These are phyloP conservation scores for Enteromius paludinosus DNA, from an alignment of 2,797 vertebrate genomes.

Conservation along the genomic window DNA sequence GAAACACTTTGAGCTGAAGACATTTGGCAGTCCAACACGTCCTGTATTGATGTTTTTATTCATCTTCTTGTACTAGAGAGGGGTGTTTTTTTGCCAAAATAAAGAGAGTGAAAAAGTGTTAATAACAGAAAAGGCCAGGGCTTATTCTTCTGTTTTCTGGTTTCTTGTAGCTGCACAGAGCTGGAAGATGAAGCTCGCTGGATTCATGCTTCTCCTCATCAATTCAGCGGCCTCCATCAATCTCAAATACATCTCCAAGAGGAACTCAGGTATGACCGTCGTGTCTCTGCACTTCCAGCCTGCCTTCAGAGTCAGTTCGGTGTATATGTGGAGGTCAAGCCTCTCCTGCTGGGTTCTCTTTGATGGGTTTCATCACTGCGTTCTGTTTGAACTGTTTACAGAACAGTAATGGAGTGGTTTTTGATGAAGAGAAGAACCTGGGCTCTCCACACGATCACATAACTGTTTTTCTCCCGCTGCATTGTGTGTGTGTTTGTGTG, in stretches of 20 bases:
- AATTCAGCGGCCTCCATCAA: slow-evolving; percentile 84
- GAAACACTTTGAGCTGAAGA: neutral
- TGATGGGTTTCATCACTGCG: neutral
- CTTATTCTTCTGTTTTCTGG: slow-evolving; percentile 21
- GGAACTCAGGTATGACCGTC: slow-evolving; percentile 91
- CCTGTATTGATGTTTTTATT: neutral
- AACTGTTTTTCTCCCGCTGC: slow-evolving; percentile 19
- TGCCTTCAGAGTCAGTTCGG: neutral
- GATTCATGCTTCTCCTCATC: slow-evolving; percentile 83
- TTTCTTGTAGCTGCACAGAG: slow-evolving; percentile 75
- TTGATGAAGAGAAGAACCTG: slow-evolving; percentile 11
- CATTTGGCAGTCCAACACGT: neutral
- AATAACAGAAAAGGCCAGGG: neutral
- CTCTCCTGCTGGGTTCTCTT: neutral
- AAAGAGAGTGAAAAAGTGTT: too few relatives aligned
- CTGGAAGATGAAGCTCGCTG: slow-evolving; percentile 86
- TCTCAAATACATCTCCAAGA: slow-evolving; percentile 93
- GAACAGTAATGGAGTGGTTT: slow-evolving; percentile 15
- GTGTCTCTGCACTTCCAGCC: slow-evolving; percentile 13
- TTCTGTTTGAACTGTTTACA: slow-evolving; percentile 8
- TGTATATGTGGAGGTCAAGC: neutral
- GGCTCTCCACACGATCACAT: slow-evolving; percentile 13
- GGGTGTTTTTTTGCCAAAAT: neutral
- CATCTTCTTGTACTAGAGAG: neutral
- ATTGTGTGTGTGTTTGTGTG: slow-evolving; percentile 48